These are phyloP conservation scores for Chalcosyrphus nemorum DNA, from an alignment of 2,888 invertebrate species.

Conservation along the genomic window DNA sequence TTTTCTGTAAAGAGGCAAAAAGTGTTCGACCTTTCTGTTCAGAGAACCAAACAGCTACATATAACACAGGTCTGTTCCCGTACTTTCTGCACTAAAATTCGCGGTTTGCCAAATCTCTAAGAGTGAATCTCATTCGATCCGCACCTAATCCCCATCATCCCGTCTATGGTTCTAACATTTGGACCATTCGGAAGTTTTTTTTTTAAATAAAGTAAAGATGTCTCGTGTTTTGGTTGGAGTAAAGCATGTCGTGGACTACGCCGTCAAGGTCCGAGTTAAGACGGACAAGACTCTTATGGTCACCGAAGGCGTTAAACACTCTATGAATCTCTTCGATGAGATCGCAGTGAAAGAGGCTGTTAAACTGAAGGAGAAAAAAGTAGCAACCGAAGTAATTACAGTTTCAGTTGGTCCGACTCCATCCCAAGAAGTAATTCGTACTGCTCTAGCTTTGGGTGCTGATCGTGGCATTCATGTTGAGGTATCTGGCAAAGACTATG, in stretches of 20 bases:
- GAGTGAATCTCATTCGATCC: too few relatives aligned
- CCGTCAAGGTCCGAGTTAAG: conserved; percentile 98
- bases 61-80: too few relatives aligned
- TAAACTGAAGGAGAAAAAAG: conserved; percentile 97
- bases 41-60: too few relatives aligned
- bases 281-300: conserved; percentile 99
- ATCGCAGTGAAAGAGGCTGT: conserved; percentile 99
- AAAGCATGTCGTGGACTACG: conserved; percentile 99
- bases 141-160: too few relatives aligned
- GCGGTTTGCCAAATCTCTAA: too few relatives aligned
- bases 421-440: conserved; percentile 97
- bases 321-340: conserved; percentile 99
- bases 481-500: conserved; percentile 92
- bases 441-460: conserved; percentile 98
- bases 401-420: conserved; percentile 98
- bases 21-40: too few relatives aligned
- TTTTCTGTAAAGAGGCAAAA: too few relatives aligned
- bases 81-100: too few relatives aligned
- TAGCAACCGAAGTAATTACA: conserved; percentile 96
- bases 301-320: conserved; percentile 99
- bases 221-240: conserved; percentile 97
- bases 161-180: conserved; percentile 60
- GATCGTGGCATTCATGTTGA: conserved; percentile 99
- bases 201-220: conserved; percentile 83
- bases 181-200: conserved; percentile 42